Evolutionary conservation across 1,140 invertebrate genomes (phyloP).

Genomic region (Drosophila lacteicornis): DNA sequence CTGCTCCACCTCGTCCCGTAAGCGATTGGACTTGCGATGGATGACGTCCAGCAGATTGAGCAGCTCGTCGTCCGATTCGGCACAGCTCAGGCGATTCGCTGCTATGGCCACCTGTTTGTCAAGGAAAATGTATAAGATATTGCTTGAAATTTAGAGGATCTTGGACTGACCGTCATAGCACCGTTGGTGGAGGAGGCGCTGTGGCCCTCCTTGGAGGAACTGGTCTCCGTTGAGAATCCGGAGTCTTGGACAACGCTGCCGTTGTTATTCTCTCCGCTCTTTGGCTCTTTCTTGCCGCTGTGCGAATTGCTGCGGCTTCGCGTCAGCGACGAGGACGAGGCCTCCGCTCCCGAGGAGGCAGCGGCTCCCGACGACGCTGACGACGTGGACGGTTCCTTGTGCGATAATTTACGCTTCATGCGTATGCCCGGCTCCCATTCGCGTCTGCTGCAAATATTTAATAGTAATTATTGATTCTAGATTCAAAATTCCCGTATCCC

Average conservation of each 20-base stretch:
- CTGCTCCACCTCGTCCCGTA: conserved; percentile 90
- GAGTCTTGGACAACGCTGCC: conserved; percentile 92
- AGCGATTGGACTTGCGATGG: conserved; percentile 90
- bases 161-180: conserved; percentile 71
- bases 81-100: conserved; percentile 76
- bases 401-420: conserved; percentile 88
- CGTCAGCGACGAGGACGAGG: conserved; percentile 86
- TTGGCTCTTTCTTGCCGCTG: conserved; percentile 86
- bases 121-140: neutral
- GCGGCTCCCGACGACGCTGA: conserved; percentile 32
- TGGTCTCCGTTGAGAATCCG: conserved; percentile 93
- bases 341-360: conserved; percentile 49
- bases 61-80: conserved; percentile 91
- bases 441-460: conserved; percentile 62
- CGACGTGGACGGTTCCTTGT: conserved; percentile 84
- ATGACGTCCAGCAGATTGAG: conserved; percentile 94
- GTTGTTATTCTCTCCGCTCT: conserved; percentile 85
- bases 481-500: neutral
- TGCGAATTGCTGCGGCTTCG: conserved; percentile 89
- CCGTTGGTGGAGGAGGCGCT: conserved; percentile 85
- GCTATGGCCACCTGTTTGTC: conserved; percentile 69
- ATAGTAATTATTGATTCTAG: neutral
- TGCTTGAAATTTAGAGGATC: neutral
- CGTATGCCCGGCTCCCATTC: conserved; percentile 93
- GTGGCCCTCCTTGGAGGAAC: conserved; percentile 90